These are phyloP conservation scores for Bombus affinis DNA, from an alignment of 1,140 invertebrate genomes.

Conservation along the genomic window DNA sequence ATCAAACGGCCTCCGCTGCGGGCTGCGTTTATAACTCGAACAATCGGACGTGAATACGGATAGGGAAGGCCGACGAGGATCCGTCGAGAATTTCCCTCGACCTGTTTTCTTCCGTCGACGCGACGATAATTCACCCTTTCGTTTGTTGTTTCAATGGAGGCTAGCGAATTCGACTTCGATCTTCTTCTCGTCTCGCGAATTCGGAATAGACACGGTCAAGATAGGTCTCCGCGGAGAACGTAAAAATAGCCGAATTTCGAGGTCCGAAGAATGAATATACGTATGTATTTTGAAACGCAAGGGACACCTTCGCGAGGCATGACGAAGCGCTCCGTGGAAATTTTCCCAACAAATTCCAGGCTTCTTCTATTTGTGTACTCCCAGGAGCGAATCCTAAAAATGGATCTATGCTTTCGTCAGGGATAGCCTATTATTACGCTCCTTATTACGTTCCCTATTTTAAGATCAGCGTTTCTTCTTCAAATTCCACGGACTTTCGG, in stretches of 20 bases:
- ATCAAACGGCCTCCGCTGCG: constrained; percentile 52
- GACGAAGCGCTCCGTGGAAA: background rate
- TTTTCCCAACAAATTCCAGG: background rate
- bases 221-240: background rate
- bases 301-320: background rate
- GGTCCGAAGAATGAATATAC: background rate
- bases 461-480: background rate
- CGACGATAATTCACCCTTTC: constrained; percentile 48
- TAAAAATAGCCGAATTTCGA: constrained; percentile 25
- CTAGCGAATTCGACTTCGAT: constrained; percentile 14
- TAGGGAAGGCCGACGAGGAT: constrained; percentile 1
- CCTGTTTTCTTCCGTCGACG: constrained; percentile 51
- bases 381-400: background rate
- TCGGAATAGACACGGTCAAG: background rate
- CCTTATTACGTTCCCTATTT: constrained; percentile 13
- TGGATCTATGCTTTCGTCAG: constrained; percentile 11
- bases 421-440: constrained; percentile 19
- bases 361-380: constrained; percentile 14
- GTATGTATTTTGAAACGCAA: background rate
- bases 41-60: constrained; percentile 45
- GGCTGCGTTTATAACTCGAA: constrained; percentile 52
- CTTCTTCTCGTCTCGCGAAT: background rate
- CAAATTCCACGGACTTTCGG: constrained; percentile 1
- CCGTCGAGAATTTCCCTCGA: constrained; percentile 48
- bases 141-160: constrained; percentile 44